Evolutionary conservation across 2,797 vertebrate species (phyloP), one percentile per base, ranked within the genome.

Genomic region (Chlorospingus flavigularis): DNA sequence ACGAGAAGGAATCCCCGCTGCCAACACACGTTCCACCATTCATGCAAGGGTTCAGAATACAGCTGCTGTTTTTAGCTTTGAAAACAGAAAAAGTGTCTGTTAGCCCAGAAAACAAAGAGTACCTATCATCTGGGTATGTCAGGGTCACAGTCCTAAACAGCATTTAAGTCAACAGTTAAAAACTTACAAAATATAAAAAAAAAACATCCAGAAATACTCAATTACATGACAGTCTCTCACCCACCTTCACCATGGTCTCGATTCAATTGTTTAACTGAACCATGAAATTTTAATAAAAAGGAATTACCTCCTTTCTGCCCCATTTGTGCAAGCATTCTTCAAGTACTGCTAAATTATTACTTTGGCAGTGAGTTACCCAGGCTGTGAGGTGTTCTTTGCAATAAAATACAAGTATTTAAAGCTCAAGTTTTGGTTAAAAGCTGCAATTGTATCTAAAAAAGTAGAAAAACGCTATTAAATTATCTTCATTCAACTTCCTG

Each of bases 1-100:
- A 99, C n/a, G 98, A 99, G 95, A 99, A 99, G 80, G 98, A 96
- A 65, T 98, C 98, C 8, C 98, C 98, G 3, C 97, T 98, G 90
- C 99, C 99, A 37, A 99, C 98, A 1, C 99, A 99, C 1, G 99
- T 99, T 31, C 98, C 99, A 8, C 99, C 99, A 4, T 99, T 99
- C 96, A 98, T 96, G 43, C 99, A 99, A 7, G 99, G 99, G 78
- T 98, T 98, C 20, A 98, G 98, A 94, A 99, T 98, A 85, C 99
- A 99, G n/a, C 98, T 98, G 98, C 98, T 99, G 98, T 99, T 99
- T 96, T 98, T 98, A 61, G 98, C 99, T 99, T 93, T 55, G 81
- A 10, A 86, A 88, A 77, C 23, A 95, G 40, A 94, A 71, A 47
- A 87, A 2, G 21, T 9, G 13, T 54, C 33, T 31, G 21, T 74